Percentiles rank a stretch among this genome's conserved stretches.
Evolutionary conservation across 2,797 vertebrate species (phyloP).

Genomic region (Ctenochaetus hawaiiensis): DNA sequence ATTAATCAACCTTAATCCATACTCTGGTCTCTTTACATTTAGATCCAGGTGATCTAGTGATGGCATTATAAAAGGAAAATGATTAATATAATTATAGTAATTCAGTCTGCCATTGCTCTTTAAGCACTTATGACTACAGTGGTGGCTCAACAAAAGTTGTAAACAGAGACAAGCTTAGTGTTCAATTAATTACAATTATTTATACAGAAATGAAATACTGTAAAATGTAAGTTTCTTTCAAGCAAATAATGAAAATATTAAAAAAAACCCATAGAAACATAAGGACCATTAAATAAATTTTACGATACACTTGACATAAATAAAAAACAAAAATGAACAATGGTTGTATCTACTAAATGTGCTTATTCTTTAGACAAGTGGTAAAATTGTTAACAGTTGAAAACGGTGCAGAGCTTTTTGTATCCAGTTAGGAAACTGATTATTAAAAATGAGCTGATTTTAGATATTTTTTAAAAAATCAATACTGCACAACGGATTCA

Average conservation of each 20-base stretch:
- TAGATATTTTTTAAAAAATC: background rate
- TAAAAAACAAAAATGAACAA: background rate
- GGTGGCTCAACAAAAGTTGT: no score
- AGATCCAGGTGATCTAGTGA: no score
- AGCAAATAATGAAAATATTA: no score
- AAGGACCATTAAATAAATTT: background rate
- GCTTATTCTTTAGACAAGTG: background rate
- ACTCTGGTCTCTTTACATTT: background rate
- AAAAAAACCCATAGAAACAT: no score
- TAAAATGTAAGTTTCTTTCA: no score
- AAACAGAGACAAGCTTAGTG: no score
- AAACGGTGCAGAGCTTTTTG: background rate
- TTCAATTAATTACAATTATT: no score
- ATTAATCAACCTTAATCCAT: background rate
- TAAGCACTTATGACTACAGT: background rate
- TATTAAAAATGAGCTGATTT: background rate
- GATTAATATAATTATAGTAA: background rate
- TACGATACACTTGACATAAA: background rate
- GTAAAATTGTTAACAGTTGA: background rate
- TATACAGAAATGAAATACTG: no score
- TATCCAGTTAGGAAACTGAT: background rate
- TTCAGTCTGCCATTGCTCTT: background rate
- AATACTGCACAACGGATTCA: background rate
- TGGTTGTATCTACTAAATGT: background rate
- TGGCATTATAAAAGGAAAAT: no score